phyloP scores from a whole-genome alignment of 2,888 invertebrate species.

The Andrena hattorfiana region DNA sequence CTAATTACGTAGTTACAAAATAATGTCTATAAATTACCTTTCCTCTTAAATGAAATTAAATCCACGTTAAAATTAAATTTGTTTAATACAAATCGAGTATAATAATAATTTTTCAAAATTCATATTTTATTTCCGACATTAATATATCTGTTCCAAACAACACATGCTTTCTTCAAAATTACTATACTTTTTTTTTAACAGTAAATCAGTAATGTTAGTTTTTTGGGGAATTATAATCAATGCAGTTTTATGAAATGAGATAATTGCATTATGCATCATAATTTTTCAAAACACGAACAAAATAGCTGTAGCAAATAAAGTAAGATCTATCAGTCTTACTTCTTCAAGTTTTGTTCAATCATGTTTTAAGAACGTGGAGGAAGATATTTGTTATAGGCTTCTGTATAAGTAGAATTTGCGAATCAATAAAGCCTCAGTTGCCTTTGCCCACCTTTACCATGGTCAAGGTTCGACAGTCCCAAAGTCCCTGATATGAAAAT shows the following conservation, averaged over 20 bases:
- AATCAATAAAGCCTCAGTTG: slow-evolving; percentile 47
- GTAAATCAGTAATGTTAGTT: too few relatives aligned
- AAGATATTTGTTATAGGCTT: neutral
- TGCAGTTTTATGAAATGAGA: too few relatives aligned
- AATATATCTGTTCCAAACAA: neutral
- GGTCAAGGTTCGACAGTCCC: slow-evolving; percentile 44
- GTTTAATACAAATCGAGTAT: neutral
- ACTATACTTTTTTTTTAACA: too few relatives aligned
- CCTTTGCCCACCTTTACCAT: slow-evolving; percentile 30
- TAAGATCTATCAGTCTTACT: too few relatives aligned
- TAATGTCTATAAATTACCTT: too few relatives aligned
- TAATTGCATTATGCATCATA: too few relatives aligned
- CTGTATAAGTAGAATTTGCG: neutral
- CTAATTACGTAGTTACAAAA: too few relatives aligned
- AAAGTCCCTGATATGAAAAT: slow-evolving; percentile 28
- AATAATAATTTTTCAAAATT: neutral
- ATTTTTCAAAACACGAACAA: too few relatives aligned
- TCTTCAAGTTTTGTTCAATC: too few relatives aligned
- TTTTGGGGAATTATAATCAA: too few relatives aligned
- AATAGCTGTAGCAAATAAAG: too few relatives aligned
- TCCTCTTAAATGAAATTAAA: too few relatives aligned
- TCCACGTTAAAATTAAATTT: neutral
- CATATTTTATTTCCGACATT: neutral
- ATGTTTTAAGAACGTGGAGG: neutral
- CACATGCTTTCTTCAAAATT: neutral